phyloP scores from a whole-genome alignment of 2,888 invertebrate genomes.

The Phengaris arion region DNA sequence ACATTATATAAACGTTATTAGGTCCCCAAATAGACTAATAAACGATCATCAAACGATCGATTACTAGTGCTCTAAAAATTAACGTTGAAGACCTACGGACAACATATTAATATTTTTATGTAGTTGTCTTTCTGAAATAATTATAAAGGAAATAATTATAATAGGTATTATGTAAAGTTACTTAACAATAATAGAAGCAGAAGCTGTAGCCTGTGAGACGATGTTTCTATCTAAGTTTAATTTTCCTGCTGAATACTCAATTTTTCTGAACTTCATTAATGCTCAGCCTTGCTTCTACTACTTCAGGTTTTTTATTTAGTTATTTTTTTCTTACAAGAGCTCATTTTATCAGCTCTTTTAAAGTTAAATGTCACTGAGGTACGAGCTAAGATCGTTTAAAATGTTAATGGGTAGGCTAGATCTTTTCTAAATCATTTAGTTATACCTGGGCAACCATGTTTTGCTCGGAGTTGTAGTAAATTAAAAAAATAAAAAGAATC shows the following conservation, averaged over 20 bases:
- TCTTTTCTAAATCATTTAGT: too few species aligned
- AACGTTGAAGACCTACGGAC: too few species aligned
- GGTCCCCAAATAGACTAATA: neutral
- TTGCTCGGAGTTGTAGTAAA: too few species aligned
- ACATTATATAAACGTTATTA: neutral
- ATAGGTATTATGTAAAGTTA: neutral
- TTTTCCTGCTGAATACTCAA: neutral
- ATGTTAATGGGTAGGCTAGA: neutral
- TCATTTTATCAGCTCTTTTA: conserved; percentile 1
- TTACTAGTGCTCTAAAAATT: neutral
- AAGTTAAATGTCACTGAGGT: neutral
- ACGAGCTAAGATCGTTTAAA: neutral
- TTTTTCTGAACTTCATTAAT: neutral
- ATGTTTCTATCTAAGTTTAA: neutral
- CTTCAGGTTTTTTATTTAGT: neutral
- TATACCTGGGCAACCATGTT: too few species aligned
- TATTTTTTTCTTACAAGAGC: conserved; percentile 7
- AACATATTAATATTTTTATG: neutral
- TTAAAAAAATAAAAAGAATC: too few species aligned
- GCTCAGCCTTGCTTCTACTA: conserved; percentile 5
- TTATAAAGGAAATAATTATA: neutral
- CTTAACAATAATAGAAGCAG: neutral
- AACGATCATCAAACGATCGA: neutral
- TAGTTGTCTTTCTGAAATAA: neutral
- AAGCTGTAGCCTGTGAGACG: neutral